Evolutionary conservation across 2,113 vertebrate genomes (phyloP).

Genomic region (Acanthisitta chloris): DNA sequence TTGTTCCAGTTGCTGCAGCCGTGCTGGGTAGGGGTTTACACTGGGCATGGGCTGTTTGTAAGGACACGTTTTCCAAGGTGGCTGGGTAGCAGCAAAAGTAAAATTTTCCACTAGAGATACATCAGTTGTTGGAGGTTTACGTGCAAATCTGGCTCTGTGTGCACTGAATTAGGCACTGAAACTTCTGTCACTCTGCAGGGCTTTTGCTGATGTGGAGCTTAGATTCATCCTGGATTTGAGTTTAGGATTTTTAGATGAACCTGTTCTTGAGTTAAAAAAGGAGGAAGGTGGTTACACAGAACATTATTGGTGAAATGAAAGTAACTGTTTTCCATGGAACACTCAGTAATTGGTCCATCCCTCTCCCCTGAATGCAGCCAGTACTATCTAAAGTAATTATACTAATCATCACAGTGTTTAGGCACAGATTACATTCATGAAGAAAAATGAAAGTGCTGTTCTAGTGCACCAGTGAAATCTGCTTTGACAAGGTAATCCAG

Average conservation of each 20-base stretch:
- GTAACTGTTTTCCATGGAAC: neutral
- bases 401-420: neutral
- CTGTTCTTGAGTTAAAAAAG: neutral
- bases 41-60: neutral
- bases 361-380: neutral
- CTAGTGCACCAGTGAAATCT: neutral
- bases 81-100: neutral
- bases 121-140: neutral
- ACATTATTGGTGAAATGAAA: neutral
- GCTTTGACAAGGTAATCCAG: slow-evolving; percentile 31
- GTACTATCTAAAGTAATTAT: neutral
- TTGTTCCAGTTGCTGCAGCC: neutral
- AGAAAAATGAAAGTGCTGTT: slow-evolving; percentile 5
- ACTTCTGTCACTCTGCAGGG: neutral
- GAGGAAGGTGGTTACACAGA: neutral
- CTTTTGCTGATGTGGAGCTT: neutral
- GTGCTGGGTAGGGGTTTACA: neutral
- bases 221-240: neutral
- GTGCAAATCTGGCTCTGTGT: neutral
- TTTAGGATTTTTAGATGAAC: neutral
- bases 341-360: neutral
- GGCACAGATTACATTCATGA: neutral
- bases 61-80: neutral
- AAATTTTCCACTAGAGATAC: neutral
- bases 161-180: neutral